Conservation (phyloP, 2,888 invertebrate species). For the Scaeva pyrastri region DNA sequence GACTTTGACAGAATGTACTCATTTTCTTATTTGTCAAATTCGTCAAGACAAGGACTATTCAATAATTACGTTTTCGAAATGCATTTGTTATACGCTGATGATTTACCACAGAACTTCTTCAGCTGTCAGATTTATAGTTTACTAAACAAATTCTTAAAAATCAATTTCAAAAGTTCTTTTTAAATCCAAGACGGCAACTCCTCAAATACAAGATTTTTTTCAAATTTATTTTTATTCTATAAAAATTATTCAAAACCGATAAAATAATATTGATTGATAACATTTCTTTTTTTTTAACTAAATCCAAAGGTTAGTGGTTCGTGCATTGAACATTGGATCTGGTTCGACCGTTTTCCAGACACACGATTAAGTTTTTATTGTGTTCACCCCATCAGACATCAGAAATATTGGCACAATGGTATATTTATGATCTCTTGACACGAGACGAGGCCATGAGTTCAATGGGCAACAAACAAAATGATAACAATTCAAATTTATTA, state of each 20-base stretch:
- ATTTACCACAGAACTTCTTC: too few relatives aligned
- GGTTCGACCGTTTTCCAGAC: not conserved
- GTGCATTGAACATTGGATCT: conserved; percentile 34
- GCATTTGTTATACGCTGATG: too few relatives aligned
- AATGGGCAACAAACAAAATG: not conserved
- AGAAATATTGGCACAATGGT: not conserved
- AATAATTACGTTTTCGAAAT: too few relatives aligned
- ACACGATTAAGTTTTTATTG: conserved; percentile 18
- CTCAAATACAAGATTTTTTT: not conserved
- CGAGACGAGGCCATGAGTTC: conserved; percentile 4
- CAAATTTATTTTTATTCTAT: not conserved
- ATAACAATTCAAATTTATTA: conserved; percentile 6
- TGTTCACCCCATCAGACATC: too few relatives aligned
- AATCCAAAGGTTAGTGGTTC: conserved; percentile 24
- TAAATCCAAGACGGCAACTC: too few relatives aligned
- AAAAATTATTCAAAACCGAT: not conserved
- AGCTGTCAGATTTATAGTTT: too few relatives aligned
- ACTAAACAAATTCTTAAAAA: too few relatives aligned
- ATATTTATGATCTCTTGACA: conserved; percentile 21
- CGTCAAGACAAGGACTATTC: too few relatives aligned
- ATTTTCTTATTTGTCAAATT: too few relatives aligned
- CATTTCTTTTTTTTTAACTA: not conserved
- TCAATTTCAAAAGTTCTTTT: too few relatives aligned
- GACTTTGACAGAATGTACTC: too few relatives aligned
- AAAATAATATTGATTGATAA: not conserved